Percentiles rank a stretch among this genome's conserved stretches.
phyloP scores from a whole-genome alignment of 2,888 invertebrate genomes.

The Archaeoteleia sp. region DNA sequence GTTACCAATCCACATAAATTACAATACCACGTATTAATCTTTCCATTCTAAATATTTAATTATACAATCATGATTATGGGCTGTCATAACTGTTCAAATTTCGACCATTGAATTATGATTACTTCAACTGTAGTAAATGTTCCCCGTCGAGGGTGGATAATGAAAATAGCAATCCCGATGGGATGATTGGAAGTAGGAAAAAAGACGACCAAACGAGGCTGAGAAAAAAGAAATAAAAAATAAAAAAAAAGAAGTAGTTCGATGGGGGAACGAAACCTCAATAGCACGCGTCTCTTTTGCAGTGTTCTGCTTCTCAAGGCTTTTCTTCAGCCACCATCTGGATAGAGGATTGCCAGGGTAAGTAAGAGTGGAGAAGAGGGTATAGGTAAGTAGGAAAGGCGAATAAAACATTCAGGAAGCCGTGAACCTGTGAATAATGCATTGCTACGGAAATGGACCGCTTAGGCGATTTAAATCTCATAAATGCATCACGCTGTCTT shows the following conservation, averaged over 20 bases:
- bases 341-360: constrained; percentile 30
- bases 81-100: constrained; percentile 7
- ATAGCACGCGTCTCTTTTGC: constrained; percentile 34
- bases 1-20: too few relatives aligned
- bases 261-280: constrained; percentile 27
- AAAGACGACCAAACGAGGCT: background rate
- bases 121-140: constrained; percentile 6
- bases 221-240: constrained; percentile 1
- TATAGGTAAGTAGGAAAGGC: constrained; percentile 41
- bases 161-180: constrained; percentile 34
- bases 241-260: constrained; percentile 9
- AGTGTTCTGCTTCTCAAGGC: constrained; percentile 19
- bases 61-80: too few relatives aligned
- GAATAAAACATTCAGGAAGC: constrained; percentile 68
- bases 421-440: constrained; percentile 71
- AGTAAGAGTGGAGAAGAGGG: constrained; percentile 39
- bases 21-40: too few relatives aligned
- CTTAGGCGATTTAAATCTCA: constrained; percentile 74
- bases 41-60: too few relatives aligned
- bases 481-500: constrained; percentile 66
- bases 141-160: constrained; percentile 11
- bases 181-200: constrained; percentile 10
- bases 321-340: constrained; percentile 43
- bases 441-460: constrained; percentile 72
- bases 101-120: constrained; percentile 12